Percentiles rank a stretch among this genome's conserved stretches.
These are phyloP conservation scores for Drosophila subquinaria DNA, from an alignment of 2,888 invertebrate genomes.

Conservation along the genomic window DNA sequence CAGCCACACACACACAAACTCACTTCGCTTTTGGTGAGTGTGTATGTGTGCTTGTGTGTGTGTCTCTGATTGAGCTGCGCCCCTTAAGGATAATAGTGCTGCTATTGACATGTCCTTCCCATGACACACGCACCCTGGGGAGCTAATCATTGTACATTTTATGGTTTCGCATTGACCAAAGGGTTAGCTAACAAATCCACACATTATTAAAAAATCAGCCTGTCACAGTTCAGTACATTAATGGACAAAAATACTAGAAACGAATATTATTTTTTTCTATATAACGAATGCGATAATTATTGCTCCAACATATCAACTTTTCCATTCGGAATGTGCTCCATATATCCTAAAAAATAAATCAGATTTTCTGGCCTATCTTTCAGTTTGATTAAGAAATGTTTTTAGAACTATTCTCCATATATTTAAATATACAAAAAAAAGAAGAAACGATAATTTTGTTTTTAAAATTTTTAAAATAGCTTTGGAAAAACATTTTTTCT, in stretches of 20 bases:
- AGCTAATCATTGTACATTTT: conserved; percentile 42
- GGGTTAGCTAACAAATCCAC: conserved; percentile 13
- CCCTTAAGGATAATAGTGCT: conserved; percentile 42
- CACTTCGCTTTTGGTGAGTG: conserved; percentile 13
- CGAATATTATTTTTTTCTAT: background rate
- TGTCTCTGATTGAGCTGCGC: conserved; percentile 46
- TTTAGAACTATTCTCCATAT: too few species aligned
- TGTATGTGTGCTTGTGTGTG: conserved; percentile 10
- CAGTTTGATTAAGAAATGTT: too few species aligned
- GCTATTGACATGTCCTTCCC: conserved; percentile 36
- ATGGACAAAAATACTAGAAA: too few species aligned
- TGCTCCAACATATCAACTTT: too few species aligned
- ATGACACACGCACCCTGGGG: conserved; percentile 29
- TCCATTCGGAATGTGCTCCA: too few species aligned
- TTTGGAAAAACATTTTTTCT: too few species aligned
- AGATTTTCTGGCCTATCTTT: too few species aligned
- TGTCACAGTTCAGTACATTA: background rate
- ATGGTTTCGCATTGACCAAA: conserved; percentile 15
- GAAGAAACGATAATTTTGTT: too few species aligned
- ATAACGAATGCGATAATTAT: background rate
- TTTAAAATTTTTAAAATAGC: too few species aligned
- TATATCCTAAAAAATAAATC: too few species aligned
- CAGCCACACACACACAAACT: conserved; percentile 15
- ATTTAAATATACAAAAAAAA: too few species aligned
- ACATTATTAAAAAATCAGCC: background rate